Evolutionary conservation across 2,797 vertebrate genomes (phyloP).

Genomic region (Hafferia zeledoni): DNA sequence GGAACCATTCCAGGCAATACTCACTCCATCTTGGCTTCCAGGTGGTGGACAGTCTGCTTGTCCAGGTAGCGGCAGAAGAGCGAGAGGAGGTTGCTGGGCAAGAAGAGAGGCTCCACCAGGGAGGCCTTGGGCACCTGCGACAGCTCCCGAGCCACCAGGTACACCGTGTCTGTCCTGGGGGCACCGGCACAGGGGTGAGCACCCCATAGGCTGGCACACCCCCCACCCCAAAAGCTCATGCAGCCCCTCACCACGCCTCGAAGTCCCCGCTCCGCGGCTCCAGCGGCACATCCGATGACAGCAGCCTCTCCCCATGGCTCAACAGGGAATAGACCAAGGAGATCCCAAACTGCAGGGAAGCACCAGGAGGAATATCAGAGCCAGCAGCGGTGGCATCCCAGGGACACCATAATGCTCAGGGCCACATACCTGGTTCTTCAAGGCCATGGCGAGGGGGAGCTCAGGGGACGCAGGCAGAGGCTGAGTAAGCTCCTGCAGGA

Average conservation of each 20-base stretch:
- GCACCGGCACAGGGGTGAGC: not conserved
- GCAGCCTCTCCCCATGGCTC: slow-evolving; percentile 89
- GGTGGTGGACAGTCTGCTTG: slow-evolving; percentile 88
- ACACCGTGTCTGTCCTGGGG: slow-evolving; percentile 89
- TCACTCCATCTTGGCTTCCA: slow-evolving; percentile 93
- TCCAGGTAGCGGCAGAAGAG: slow-evolving; percentile 96
- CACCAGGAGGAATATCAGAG: not conserved
- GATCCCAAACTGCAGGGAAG: slow-evolving; percentile 87
- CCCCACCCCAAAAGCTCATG: accelerated
- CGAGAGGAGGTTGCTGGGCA: slow-evolving; percentile 92
- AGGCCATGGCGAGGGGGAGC: slow-evolving; percentile 79
- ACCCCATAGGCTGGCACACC: accelerated
- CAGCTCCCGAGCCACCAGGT: slow-evolving; percentile 90
- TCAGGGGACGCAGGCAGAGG: slow-evolving; percentile 69
- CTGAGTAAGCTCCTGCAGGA: slow-evolving; percentile 83
- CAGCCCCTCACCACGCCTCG: slow-evolving; percentile 82
- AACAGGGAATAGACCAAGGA: slow-evolving; percentile 92
- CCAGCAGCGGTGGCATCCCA: accelerated
- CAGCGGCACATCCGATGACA: slow-evolving; percentile 84
- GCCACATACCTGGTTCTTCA: slow-evolving; percentile 89
- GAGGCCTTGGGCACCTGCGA: slow-evolving; percentile 81
- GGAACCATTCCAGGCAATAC: slow-evolving; percentile 9
- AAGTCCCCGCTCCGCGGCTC: slow-evolving; percentile 85
- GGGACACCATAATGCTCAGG: accelerated
- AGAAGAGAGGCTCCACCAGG: slow-evolving; percentile 89